These are phyloP conservation scores for Julus scanicus DNA, from an alignment of 2,888 invertebrate species.

Conservation along the genomic window DNA sequence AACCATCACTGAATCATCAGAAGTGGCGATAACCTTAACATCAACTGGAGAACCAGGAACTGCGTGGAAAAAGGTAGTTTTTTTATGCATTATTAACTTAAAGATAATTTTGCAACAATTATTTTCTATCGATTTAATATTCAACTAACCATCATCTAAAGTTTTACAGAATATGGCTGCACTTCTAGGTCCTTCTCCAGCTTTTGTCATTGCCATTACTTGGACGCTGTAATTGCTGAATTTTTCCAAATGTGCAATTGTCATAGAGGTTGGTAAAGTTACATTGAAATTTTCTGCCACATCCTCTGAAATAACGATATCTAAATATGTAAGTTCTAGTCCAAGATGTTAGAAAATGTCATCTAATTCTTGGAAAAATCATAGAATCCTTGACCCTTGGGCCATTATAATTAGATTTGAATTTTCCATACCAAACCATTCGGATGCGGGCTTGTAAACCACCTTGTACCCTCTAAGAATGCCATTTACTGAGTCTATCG, in stretches of 20 bases:
- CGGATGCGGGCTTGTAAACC: constrained; percentile 88
- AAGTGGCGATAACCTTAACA: constrained; percentile 93
- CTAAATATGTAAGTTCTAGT: neutral
- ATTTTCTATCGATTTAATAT: neutral
- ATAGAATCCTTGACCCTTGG: neutral
- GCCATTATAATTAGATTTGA: neutral
- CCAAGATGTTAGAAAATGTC: neutral
- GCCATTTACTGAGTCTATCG: constrained; percentile 90
- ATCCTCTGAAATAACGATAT: constrained; percentile 53
- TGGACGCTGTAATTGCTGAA: constrained; percentile 98
- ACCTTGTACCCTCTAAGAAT: constrained; percentile 96
- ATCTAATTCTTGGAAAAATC: neutral
- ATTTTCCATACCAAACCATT: constrained; percentile 80
- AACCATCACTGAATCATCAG: constrained; percentile 88
- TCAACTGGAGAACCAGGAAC: constrained; percentile 94
- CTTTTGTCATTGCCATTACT: constrained; percentile 92
- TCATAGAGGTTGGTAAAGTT: constrained; percentile 84
- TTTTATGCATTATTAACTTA: too few species aligned
- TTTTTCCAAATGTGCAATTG: constrained; percentile 89
- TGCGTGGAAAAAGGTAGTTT: constrained; percentile 65
- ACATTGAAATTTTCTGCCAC: constrained; percentile 55
- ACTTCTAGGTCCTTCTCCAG: constrained; percentile 92
- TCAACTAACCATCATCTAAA: constrained; percentile 86
- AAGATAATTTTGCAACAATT: neutral
- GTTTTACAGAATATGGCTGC: constrained; percentile 91